Conservation (phyloP, 2,888 invertebrate species). For the Conchocele bisecta region DNA sequence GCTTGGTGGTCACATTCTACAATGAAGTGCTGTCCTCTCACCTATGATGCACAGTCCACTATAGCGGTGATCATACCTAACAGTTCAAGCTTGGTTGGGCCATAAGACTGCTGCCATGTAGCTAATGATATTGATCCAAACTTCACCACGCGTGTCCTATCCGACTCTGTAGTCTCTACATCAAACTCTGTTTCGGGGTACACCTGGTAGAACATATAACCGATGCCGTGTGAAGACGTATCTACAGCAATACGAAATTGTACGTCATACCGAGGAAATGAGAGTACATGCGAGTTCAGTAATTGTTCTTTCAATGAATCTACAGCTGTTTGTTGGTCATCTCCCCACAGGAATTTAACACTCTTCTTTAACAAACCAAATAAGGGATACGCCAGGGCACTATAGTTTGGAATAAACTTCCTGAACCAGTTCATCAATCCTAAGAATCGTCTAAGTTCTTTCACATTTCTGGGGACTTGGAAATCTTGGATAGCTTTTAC, state of each 20-base stretch:
- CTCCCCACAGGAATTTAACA: too few relatives aligned
- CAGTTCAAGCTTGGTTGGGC: constrained; percentile 31
- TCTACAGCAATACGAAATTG: constrained; percentile 21
- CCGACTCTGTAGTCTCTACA: too few relatives aligned
- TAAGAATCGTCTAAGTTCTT: constrained; percentile 5
- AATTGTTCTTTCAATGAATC: not conserved
- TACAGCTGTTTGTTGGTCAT: too few relatives aligned
- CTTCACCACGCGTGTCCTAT: constrained; percentile 31
- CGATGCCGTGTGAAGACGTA: constrained; percentile 14
- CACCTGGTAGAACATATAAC: constrained; percentile 36
- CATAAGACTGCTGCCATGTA: constrained; percentile 18
- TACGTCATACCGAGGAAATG: constrained; percentile 21
- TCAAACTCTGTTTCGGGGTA: too few relatives aligned
- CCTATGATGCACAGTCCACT: constrained; percentile 23
- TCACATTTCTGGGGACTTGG: not conserved
- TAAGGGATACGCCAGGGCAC: too few relatives aligned
- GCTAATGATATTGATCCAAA: constrained; percentile 37
- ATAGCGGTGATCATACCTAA: constrained; percentile 23
- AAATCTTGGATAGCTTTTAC: constrained; percentile 7
- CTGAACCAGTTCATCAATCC: constrained; percentile 25
- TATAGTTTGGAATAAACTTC: constrained; percentile 16
- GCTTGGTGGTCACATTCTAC: constrained; percentile 40
- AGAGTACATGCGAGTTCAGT: constrained; percentile 14
- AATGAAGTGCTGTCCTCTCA: constrained; percentile 13
- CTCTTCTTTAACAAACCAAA: too few relatives aligned